Evolutionary conservation across 2,797 vertebrate species (phyloP).

Genomic region (Rousettus madagascariensis): DNA sequence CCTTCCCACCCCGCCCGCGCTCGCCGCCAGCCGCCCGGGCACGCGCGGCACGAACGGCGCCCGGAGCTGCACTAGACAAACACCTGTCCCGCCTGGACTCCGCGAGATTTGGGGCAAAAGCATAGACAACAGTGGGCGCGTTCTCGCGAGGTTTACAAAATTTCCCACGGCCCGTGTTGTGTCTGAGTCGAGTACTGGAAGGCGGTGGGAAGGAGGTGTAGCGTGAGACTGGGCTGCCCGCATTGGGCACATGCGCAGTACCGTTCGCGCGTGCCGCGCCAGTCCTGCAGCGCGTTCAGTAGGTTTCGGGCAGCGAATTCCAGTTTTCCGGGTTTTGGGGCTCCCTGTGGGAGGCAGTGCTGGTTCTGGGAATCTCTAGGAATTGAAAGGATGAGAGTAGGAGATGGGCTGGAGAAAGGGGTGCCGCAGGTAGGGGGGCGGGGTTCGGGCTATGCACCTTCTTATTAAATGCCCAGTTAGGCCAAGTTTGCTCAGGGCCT

Average conservation of each 20-base stretch:
- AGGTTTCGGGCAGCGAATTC: conserved; percentile 30
- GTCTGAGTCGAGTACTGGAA: conserved; percentile 78
- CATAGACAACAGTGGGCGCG: neutral
- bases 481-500: neutral
- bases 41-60: conserved; percentile 51
- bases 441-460: neutral
- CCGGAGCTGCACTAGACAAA: neutral
- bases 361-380: conserved; percentile 72
- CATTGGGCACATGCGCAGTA: conserved; percentile 69
- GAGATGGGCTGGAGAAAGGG: neutral
- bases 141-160: conserved; percentile 83
- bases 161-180: conserved; percentile 87
- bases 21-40: conserved; percentile 1
- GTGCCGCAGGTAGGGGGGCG: neutral
- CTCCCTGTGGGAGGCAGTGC: conserved; percentile 60
- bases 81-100: conserved; percentile 62
- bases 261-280: conserved; percentile 52
- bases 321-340: conserved; percentile 76
- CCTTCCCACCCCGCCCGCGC: neutral
- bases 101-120: conserved; percentile 72
- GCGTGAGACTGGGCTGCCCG: conserved; percentile 71
- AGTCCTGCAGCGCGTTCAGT: conserved; percentile 41
- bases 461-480: neutral
- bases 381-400: conserved; percentile 41
- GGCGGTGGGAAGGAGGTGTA: conserved; percentile 65